Base-by-base conservation (phyloP, 2,888 invertebrate genomes). In the Cheilosia impressa region DNA sequence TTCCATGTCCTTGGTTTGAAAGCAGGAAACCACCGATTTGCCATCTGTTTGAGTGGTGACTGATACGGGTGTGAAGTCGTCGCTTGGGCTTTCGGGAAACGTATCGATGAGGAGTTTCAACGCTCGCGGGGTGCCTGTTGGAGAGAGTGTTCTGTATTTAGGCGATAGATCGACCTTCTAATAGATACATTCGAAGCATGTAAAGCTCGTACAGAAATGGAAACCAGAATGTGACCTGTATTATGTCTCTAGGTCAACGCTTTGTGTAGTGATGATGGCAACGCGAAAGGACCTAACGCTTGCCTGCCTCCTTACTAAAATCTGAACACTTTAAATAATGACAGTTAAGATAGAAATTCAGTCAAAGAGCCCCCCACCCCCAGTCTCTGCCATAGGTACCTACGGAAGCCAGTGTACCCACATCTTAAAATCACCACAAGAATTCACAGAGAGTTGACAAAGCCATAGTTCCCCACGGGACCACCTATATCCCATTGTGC, bases 1-100 rank as follows among this genome's bases (percentile, higher is more conserved):
- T 87, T 92, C 92, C 22, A 89, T 38, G 10, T 89, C 85, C 68
- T 87, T 89, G 2, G 92, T 92, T 43, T 88, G 88, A 22, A 91
- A 91, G 19, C 87, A 84, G 76, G 76, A 87, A 47, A 66, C 53
- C 2, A 69, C 47, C 31, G n/a, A 57, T 19, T 57, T 65, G 1
- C 47, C 66, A 13, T n/a, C n/a, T 15, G 62, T 50, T 2, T 22
- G 7, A 13, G 66, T 55, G 9, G 57, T 47, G 6, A 55, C 38
- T 13, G 80, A 63, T 27, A 63, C 19, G 45, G 58, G 72, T 3
- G 17, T 53, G 24, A 78, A 60, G 45, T 82, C 82, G 2, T 82
- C 73, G 5, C 77, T 24, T 22, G 6, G 2, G 6, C 5, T 10
- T 13, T 72, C 77, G 17, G 85, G 62, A 9, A 41, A 31, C 19